phyloP scores from a whole-genome alignment of 2,797 vertebrate genomes.

The Crocidura indochinensis region DNA sequence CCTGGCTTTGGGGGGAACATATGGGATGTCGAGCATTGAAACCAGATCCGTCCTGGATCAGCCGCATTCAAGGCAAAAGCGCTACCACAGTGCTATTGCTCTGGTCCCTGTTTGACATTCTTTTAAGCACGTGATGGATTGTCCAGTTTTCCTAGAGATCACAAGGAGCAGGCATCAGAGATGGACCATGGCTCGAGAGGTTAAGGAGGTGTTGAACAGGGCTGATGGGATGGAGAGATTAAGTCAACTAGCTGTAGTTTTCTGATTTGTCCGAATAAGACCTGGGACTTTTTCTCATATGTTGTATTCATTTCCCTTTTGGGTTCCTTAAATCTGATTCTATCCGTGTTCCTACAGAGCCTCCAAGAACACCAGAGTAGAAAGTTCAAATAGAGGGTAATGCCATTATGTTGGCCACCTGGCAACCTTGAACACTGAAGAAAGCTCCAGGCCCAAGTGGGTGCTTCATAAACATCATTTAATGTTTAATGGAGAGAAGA shows the following conservation, averaged over 20 bases:
- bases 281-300: background rate
- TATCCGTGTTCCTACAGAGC: slow-evolving; percentile 56
- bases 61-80: too few relatives aligned
- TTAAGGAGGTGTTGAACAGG: background rate
- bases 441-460: slow-evolving; percentile 83
- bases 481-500: slow-evolving; percentile 84
- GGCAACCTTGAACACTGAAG: slow-evolving; percentile 72
- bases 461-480: slow-evolving; percentile 85
- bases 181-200: background rate
- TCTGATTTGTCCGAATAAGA: background rate
- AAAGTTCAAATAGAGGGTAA: slow-evolving; percentile 84
- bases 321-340: slow-evolving; percentile 63
- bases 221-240: background rate
- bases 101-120: background rate
- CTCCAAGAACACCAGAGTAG: slow-evolving; percentile 79
- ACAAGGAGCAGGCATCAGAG: background rate
- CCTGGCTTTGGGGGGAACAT: too few relatives aligned
- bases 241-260: background rate
- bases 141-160: slow-evolving; percentile 44
- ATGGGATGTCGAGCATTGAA: too few relatives aligned
- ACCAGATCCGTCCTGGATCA: too few relatives aligned
- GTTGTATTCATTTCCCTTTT: background rate
- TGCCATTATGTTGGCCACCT: slow-evolving; percentile 84
- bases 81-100: too few relatives aligned
- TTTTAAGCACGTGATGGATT: slow-evolving; percentile 29